phyloP scores from a whole-genome alignment of 2,797 vertebrate species.

The Phoeniculus purpureus region DNA sequence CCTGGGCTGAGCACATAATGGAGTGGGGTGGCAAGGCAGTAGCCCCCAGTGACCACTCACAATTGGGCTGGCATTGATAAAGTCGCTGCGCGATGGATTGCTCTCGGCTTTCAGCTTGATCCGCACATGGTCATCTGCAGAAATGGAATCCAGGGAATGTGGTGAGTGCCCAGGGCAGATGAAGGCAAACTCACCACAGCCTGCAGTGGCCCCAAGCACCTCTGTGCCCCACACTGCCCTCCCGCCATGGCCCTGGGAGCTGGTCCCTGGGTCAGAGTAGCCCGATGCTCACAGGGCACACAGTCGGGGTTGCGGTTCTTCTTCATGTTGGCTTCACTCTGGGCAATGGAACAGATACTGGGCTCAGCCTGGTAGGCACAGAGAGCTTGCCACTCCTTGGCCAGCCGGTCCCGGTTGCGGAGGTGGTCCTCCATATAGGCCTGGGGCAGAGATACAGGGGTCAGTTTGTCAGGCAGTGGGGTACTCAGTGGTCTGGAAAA shows the following conservation, averaged over 20 bases:
- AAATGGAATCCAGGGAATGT: not conserved
- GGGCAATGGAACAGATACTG: slow-evolving; percentile 83
- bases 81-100: slow-evolving; percentile 90
- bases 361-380: slow-evolving; percentile 97
- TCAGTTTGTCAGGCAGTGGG: not conserved
- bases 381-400: slow-evolving; percentile 96
- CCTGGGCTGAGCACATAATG: not conserved
- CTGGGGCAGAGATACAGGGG: slow-evolving; percentile 58
- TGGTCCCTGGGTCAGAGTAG: not conserved
- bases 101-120: slow-evolving; percentile 92
- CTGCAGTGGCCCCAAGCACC: not conserved
- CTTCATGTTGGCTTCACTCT: slow-evolving; percentile 85
- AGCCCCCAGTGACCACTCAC: slow-evolving; percentile 79
- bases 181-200: not conserved
- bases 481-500: accelerated
- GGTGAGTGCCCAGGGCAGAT: not conserved
- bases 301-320: slow-evolving; percentile 91
- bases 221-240: not conserved
- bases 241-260: not conserved
- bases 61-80: slow-evolving; percentile 95
- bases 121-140: slow-evolving; percentile 90
- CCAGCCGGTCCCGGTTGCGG: slow-evolving; percentile 91
- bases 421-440: slow-evolving; percentile 98
- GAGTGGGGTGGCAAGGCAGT: not conserved
- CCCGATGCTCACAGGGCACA: slow-evolving; percentile 89